Percentiles rank a stretch among this genome's conserved stretches.
Evolutionary conservation across 2,888 invertebrate species (phyloP).

Genomic region (Nymphalis urticae): DNA sequence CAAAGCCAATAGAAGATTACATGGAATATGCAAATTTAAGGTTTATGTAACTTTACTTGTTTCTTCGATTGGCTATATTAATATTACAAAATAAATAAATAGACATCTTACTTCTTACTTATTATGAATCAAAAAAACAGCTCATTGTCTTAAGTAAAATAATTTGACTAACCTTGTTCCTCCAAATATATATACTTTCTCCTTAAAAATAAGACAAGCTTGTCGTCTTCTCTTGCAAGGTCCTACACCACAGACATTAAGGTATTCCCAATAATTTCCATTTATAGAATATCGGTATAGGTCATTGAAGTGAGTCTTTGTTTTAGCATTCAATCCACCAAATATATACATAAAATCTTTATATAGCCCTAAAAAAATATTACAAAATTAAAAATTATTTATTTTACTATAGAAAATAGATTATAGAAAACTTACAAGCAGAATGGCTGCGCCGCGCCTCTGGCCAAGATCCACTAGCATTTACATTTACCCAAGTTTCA

Average conservation of each 20-base stretch:
- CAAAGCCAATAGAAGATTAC: too few relatives aligned
- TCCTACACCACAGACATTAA: slow-evolving; percentile 81
- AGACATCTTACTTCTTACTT: too few relatives aligned
- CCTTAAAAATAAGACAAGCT: slow-evolving; percentile 88
- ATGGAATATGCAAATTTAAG: too few relatives aligned
- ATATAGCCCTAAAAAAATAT: slow-evolving; percentile 86
- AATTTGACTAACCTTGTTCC: slow-evolving; percentile 87
- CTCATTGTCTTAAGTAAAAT: neutral
- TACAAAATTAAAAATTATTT: slow-evolving; percentile 7
- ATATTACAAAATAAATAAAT: too few relatives aligned
- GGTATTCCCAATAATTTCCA: slow-evolving; percentile 82
- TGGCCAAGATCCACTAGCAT: slow-evolving; percentile 85
- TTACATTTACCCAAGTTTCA: slow-evolving; percentile 85
- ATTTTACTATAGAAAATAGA: neutral
- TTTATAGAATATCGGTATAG: slow-evolving; percentile 87
- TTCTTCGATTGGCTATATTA: too few relatives aligned
- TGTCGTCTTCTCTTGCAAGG: slow-evolving; percentile 87
- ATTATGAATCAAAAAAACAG: too few relatives aligned
- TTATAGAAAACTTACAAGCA: slow-evolving; percentile 85
- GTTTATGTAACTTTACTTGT: too few relatives aligned
- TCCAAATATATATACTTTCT: slow-evolving; percentile 91
- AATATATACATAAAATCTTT: slow-evolving; percentile 91
- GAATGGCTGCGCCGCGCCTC: slow-evolving; percentile 94
- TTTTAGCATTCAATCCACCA: slow-evolving; percentile 92
- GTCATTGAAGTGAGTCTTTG: slow-evolving; percentile 91